phyloP scores from a whole-genome alignment of 1,140 invertebrate species.

The Drosophila pachea region DNA sequence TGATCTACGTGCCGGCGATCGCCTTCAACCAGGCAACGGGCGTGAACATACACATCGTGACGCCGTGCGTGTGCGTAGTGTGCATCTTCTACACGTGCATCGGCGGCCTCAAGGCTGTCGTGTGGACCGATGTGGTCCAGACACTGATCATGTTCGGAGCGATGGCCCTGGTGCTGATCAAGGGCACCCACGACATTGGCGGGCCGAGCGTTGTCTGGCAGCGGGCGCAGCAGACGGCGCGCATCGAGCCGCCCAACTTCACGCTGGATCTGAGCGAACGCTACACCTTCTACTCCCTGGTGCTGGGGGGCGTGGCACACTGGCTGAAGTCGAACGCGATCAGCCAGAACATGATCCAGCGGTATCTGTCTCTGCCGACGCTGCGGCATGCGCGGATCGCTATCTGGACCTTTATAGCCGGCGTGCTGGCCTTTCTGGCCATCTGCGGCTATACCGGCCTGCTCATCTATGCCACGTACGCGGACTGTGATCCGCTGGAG shows the following conservation, averaged over 20 bases:
- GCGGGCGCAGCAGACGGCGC: slow-evolving; percentile 84
- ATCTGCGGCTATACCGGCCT: slow-evolving; percentile 88
- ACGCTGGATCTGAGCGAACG: slow-evolving; percentile 84
- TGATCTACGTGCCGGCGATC: slow-evolving; percentile 85
- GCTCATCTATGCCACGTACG: slow-evolving; percentile 90
- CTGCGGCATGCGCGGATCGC: slow-evolving; percentile 85
- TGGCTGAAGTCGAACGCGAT: slow-evolving; percentile 89
- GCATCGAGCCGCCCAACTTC: slow-evolving; percentile 87
- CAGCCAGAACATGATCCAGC: slow-evolving; percentile 91
- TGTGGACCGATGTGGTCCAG: slow-evolving; percentile 96
- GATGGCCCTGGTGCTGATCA: slow-evolving; percentile 88
- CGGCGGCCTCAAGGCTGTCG: slow-evolving; percentile 94
- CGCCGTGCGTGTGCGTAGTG: slow-evolving; percentile 90
- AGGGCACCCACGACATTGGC: slow-evolving; percentile 89
- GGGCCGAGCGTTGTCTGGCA: slow-evolving; percentile 86
- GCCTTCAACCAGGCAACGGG: slow-evolving; percentile 91
- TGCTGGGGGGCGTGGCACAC: slow-evolving; percentile 89
- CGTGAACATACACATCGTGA: slow-evolving; percentile 89
- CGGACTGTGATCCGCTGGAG: slow-evolving; percentile 90
- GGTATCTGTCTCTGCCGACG: slow-evolving; percentile 86
- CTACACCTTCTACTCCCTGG: slow-evolving; percentile 88
- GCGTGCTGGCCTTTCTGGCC: slow-evolving; percentile 82
- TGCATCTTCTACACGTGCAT: slow-evolving; percentile 96
- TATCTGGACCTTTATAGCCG: slow-evolving; percentile 86
- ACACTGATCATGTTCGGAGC: slow-evolving; percentile 90